Evolutionary conservation across 2,888 invertebrate species (phyloP).

Genomic region (Anorthoa munda): DNA sequence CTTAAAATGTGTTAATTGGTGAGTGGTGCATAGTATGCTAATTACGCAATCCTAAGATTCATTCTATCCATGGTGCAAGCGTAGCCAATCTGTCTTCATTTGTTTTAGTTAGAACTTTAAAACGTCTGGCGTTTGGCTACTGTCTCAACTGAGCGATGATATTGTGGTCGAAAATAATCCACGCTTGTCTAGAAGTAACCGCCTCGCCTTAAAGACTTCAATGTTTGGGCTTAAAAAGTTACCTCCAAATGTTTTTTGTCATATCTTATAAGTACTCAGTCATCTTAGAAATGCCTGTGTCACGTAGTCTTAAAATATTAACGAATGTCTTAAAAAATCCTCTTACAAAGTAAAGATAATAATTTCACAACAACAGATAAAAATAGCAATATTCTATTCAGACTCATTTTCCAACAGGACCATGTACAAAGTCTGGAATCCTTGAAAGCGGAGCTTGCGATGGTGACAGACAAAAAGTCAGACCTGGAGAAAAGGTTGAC

Average conservation of each 20-base stretch:
- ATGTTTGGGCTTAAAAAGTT: no score
- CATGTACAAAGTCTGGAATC: slow-evolving; percentile 97
- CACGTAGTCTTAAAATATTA: no score
- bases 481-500: slow-evolving; percentile 96
- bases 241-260: no score
- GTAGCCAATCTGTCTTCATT: slow-evolving; percentile 5
- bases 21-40: slow-evolving; percentile 7
- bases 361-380: background rate
- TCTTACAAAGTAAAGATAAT: no score
- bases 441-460: slow-evolving; percentile 96
- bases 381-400: background rate
- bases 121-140: background rate
- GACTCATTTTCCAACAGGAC: slow-evolving; percentile 90
- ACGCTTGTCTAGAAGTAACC: background rate
- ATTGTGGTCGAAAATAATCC: background rate
- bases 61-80: background rate
- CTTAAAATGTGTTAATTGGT: slow-evolving; percentile 40
- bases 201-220: no score
- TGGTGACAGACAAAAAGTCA: slow-evolving; percentile 95
- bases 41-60: slow-evolving; percentile 1
- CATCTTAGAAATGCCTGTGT: no score
- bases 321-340: no score
- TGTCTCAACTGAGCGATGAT: background rate
- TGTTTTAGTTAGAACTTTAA: background rate
- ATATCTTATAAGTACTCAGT: no score